Base-by-base conservation (phyloP, 2,797 vertebrate species). In the Craterocephalus amniculus region DNA sequence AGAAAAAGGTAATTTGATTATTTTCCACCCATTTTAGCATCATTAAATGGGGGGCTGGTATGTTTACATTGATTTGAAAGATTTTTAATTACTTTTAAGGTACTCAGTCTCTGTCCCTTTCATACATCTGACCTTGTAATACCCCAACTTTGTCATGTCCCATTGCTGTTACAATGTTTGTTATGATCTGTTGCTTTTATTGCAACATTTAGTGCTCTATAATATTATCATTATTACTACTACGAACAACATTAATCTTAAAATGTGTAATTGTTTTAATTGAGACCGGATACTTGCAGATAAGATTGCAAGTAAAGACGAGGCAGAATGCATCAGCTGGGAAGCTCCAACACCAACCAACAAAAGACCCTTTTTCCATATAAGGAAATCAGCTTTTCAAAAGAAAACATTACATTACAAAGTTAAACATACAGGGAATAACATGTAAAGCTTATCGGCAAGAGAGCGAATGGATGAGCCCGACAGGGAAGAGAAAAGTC, bases 331-430 rank as follows among this genome's bases (percentile, higher is more conserved):
- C 43, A 45, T 45, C 13, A 22, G n/a, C 11, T 10, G n/a, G 22
- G n/a, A 49, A 2, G 10, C 1, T 49, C n/a, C 45, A 22, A 49
- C 45, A 22, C 7, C 11, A 14, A 52, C 49, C 11, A 6, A 24
- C 13, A 2, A 51, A 16, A 54, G 12, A 14, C n/a, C 5, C n/a
- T 8, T 59, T 59, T 58, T 24, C 34, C 14, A 22, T 34, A 8
- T 36, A 4, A 1, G 18, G 5, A 26, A 22, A 38, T 20, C 34
- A 45, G 16, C 22, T 52, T 59, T 40, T 36, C 49, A 24, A 7
- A 56, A 55, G 20, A 78, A 61, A 43, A 27, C n/a, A 59, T 49
- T 10, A 60, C 31, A 36, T 66, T 64, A 31, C 6, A 38, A 40
- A 49, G 31, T 13, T 11, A 76, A 29, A 66, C 45, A 54, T 24